Percentiles rank a stretch among this genome's conserved stretches.
Evolutionary conservation across 2,797 vertebrate genomes (phyloP).

Genomic region (Podargus strigoides): DNA sequence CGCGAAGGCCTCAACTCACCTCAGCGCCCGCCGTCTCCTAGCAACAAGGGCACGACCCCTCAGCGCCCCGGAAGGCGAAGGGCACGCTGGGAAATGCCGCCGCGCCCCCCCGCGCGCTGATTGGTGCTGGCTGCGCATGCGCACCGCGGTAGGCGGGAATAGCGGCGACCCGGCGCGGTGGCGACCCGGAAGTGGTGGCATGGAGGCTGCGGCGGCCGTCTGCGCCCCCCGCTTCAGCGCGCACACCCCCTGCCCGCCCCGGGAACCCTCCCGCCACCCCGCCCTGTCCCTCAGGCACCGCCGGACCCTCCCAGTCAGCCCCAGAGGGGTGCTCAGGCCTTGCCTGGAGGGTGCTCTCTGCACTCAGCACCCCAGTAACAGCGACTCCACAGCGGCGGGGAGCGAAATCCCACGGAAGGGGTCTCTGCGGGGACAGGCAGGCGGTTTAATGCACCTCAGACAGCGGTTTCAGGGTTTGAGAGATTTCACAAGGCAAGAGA

Average conservation of each 20-base stretch:
- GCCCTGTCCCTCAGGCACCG: too few species aligned
- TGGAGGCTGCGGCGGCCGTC: too few species aligned
- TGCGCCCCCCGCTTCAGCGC: too few species aligned
- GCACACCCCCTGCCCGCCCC: too few species aligned
- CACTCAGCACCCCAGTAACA: neutral
- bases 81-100: neutral
- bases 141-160: too few species aligned
- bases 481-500: fast-evolving
- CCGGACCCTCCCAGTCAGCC: neutral
- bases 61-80: neutral
- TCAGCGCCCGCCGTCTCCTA: neutral
- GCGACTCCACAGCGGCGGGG: neutral
- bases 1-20: too few species aligned
- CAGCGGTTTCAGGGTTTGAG: too few species aligned
- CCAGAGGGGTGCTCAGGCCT: neutral
- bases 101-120: neutral
- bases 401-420: neutral
- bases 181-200: too few species aligned
- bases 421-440: neutral
- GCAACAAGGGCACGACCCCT: neutral
- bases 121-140: neutral
- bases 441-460: neutral
- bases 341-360: neutral
- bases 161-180: too few species aligned
- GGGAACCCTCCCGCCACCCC: too few species aligned